Percentiles rank a stretch among this genome's conserved stretches.
Conservation (phyloP, 2,888 invertebrate species). For the Agrochola circellaris region DNA sequence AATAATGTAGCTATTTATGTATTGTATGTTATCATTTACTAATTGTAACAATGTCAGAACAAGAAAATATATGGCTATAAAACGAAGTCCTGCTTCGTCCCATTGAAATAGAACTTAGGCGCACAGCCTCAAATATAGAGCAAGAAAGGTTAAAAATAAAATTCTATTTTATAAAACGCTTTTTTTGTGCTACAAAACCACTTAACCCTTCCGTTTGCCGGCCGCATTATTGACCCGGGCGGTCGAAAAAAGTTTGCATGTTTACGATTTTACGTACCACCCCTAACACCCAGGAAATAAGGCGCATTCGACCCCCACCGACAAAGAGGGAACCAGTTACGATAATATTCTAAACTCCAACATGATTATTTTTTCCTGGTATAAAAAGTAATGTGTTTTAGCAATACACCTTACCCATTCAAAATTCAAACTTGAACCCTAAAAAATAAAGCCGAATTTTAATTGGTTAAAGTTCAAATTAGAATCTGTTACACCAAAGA, state of each 20-base stretch:
- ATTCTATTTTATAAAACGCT: constrained; percentile 28
- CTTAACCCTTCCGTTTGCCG: constrained; percentile 61
- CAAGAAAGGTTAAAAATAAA: constrained; percentile 25
- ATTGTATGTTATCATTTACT: constrained; percentile 10
- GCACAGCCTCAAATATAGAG: not conserved
- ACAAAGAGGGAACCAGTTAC: constrained; percentile 75
- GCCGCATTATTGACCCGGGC: constrained; percentile 64
- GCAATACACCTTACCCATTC: constrained; percentile 49
- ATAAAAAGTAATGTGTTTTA: constrained; percentile 81
- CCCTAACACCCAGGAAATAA: constrained; percentile 66
- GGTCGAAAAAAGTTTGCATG: constrained; percentile 59
- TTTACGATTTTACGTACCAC: constrained; percentile 52
- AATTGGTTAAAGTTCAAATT: constrained; percentile 65
- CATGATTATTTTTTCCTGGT: constrained; percentile 80
- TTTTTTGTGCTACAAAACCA: constrained; percentile 43
- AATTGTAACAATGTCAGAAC: not conserved
- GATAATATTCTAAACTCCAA: constrained; percentile 78
- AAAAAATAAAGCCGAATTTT: constrained; percentile 72
- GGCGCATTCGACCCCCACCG: constrained; percentile 59
- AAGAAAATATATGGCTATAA: not conserved
- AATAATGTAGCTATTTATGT: not conserved
- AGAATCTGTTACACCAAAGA: constrained; percentile 70
- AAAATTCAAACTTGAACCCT: constrained; percentile 63
- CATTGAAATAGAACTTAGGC: not conserved
- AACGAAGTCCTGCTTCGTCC: not conserved